Percentiles rank a stretch among this genome's conserved stretches.
phyloP scores from a whole-genome alignment of 2,797 vertebrate genomes.

The Manis crassicaudata region DNA sequence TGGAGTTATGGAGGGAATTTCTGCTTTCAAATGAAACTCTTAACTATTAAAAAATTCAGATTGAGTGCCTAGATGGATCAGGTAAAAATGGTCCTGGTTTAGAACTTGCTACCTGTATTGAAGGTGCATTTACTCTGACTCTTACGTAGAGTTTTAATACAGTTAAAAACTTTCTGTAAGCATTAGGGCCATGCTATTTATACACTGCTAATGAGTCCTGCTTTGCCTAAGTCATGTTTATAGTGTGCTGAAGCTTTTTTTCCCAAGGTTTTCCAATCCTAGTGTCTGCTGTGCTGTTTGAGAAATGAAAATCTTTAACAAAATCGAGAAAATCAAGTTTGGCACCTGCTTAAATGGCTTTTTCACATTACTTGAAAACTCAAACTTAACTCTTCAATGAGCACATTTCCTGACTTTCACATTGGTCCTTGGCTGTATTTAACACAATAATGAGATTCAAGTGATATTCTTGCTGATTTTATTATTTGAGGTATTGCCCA shows the following conservation, averaged over 20 bases:
- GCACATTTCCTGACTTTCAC: background rate
- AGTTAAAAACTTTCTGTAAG: background rate
- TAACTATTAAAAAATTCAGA: background rate
- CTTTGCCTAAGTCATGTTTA: slow-evolving; percentile 14
- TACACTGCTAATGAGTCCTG: background rate
- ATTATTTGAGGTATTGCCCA: background rate
- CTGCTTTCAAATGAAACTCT: slow-evolving; percentile 3
- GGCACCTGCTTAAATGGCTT: background rate
- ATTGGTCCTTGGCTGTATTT: background rate
- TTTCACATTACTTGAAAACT: background rate
- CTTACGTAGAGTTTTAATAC: background rate
- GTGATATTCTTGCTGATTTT: background rate
- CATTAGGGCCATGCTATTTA: background rate
- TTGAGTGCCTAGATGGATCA: background rate
- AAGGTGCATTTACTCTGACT: background rate
- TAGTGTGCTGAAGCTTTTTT: background rate
- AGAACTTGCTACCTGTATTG: background rate
- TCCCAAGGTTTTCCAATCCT: background rate
- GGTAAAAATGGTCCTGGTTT: background rate
- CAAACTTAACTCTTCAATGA: background rate
- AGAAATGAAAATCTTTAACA: slow-evolving; percentile 53
- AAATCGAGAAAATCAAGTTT: slow-evolving; percentile 30
- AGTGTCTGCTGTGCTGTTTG: slow-evolving; percentile 27
- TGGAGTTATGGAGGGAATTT: background rate
- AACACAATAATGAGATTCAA: background rate